Conservation (phyloP, 2,797 vertebrate genomes). For the Emys orbicularis region DNA sequence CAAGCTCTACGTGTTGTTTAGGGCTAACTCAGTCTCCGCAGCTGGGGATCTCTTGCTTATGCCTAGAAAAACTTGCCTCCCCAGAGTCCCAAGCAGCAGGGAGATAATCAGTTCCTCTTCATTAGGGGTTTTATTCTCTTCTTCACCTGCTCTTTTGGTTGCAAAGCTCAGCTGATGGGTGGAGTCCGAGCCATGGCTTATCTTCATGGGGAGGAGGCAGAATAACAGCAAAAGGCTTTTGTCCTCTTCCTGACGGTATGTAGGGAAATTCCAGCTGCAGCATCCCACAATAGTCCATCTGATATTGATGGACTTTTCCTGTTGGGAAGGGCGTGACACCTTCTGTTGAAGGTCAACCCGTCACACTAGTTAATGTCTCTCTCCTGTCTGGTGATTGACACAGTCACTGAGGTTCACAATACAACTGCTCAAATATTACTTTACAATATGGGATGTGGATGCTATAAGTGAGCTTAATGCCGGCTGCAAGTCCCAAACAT, state of each 20-base stretch:
- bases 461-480: background rate
- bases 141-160: background rate
- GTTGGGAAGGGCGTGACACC: too few species aligned
- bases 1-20: background rate
- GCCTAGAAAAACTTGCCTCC: background rate
- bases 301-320: background rate
- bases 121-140: background rate
- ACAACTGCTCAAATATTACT: background rate
- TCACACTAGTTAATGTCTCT: background rate
- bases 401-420: background rate
- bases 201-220: background rate
- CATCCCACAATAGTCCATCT: background rate
- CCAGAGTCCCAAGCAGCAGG: background rate
- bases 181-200: background rate
- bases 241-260: background rate
- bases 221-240: background rate
- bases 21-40: background rate
- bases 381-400: background rate
- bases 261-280: background rate
- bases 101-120: background rate
- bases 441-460: background rate
- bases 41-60: background rate
- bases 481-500: background rate
- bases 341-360: background rate
- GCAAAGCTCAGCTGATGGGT: background rate